A percentile compares a stretch with the other conserved stretches of the same genome.
Conservation (phyloP, 2,113 vertebrate species). For the Ammodytes dubius region DNA sequence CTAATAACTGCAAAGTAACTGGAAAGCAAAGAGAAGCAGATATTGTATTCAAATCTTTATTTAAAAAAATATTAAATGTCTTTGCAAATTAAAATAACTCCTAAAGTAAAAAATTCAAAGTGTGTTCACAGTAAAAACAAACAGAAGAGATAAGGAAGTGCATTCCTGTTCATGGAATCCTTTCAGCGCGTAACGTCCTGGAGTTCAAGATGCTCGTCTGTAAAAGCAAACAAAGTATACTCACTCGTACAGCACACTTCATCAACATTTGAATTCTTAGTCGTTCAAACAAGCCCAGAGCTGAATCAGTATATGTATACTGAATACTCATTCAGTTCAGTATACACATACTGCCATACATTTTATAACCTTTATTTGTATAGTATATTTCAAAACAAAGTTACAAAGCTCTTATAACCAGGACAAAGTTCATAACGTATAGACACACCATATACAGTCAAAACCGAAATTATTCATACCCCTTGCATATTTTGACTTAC, state of each 20-base stretch:
- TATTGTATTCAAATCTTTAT: slow-evolving; percentile 13
- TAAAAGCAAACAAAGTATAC: slow-evolving; percentile 29
- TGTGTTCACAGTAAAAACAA: slow-evolving; percentile 7
- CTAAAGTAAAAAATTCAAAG: not conserved
- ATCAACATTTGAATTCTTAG: no score
- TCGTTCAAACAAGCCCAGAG: no score
- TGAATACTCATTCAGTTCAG: no score
- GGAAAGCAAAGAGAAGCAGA: not conserved
- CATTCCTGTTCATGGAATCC: slow-evolving; percentile 87
- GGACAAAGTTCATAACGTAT: no score
- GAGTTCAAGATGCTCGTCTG: slow-evolving; percentile 88
- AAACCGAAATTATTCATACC: no score
- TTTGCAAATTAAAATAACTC: slow-evolving; percentile 11
- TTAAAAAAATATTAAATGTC: slow-evolving; percentile 8
- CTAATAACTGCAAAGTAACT: not conserved
- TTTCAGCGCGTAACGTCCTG: slow-evolving; percentile 87
- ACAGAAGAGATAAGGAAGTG: not conserved
- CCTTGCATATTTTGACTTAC: no score
- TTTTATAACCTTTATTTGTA: no score
- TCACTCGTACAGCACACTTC: not conserved
- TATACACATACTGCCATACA: no score
- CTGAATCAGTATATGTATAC: no score
- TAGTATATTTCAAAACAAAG: no score
- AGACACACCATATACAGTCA: no score
- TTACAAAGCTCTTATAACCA: no score